Conservation (phyloP, 2,797 vertebrate species). For the Enteromius paludinosus region DNA sequence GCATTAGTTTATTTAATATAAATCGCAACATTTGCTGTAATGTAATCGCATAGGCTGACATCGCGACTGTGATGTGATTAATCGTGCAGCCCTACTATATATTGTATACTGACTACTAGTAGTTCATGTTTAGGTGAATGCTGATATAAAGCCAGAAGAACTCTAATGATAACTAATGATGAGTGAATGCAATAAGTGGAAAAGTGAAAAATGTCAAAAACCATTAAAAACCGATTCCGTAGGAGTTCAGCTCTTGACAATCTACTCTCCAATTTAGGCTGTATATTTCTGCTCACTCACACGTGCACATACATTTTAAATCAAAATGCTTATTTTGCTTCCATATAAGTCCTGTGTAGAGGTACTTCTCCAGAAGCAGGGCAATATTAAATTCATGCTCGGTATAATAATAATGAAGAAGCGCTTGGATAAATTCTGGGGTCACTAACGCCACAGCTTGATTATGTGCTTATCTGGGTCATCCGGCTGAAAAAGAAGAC, state of each 20-base stretch:
- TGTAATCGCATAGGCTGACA: too few relatives aligned
- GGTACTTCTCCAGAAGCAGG: background rate
- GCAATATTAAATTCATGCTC: conserved; percentile 5
- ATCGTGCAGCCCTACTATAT: too few relatives aligned
- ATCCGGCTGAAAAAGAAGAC: conserved; percentile 2
- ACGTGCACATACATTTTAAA: conserved; percentile 20
- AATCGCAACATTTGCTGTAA: too few relatives aligned
- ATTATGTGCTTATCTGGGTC: conserved; percentile 27
- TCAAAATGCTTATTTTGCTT: conserved; percentile 16
- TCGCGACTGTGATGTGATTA: too few relatives aligned
- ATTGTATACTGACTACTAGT: background rate
- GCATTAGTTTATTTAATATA: too few relatives aligned
- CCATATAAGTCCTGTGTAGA: background rate
- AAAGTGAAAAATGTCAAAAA: conserved; percentile 25
- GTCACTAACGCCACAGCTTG: background rate
- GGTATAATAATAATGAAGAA: background rate
- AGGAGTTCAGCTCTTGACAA: conserved; percentile 7
- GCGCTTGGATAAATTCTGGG: background rate
- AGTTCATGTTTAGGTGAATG: background rate
- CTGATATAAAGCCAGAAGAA: conserved; percentile 15
- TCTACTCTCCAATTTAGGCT: conserved; percentile 23
- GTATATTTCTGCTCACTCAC: background rate
- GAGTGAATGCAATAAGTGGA: conserved; percentile 20
- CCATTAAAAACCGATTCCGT: conserved; percentile 32
- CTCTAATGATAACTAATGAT: background rate